Evolutionary conservation across 2,888 invertebrate genomes (phyloP), one percentile per base, ranked within the genome.

Genomic region (Aquatica leii): DNA sequence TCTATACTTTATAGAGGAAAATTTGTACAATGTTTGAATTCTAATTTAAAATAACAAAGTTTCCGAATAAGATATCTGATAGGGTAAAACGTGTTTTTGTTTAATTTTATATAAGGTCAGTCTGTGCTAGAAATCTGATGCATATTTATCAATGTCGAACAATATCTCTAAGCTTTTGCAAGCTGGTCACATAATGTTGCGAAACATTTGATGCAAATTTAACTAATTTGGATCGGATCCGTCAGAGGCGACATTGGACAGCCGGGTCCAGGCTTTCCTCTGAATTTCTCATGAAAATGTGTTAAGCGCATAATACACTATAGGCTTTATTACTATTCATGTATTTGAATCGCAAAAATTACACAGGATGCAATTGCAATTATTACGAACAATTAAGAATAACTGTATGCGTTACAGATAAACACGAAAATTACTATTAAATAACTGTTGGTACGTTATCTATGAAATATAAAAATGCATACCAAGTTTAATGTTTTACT

Each of bases 161-260:
- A 69, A 66, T 69, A 65, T 64, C 59, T 43, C 53, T 61, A 61
- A 60, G 65, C 65, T 57, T 59, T 65, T 62, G 67, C 65, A 67
- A 70, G 64, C 62, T 65, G 70, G 70, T 71, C 69, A 69, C 69
- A 69, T 68, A 68, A 70, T 67, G 71, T 71, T 69, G 67, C 71
- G 68, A 71, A 71, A 69, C 71, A 72, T 74, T 75, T 74, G 73
- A 77, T 78, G 78, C 78, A 78, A 78, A 78, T 78, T 76, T 73
- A 71, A 71, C 75, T 77, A 76, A 77, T 76, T 76, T 76, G 73
- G 74, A 73, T 75, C 71, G 71, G 69, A 74, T 75, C 73, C 71
- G 71, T 71, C 75, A 71, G 69, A 70, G 71, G 67, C 68, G 73
- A 73, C 73, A 71, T 69, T 67, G 74, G 74, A 71, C 74, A 74